A percentile compares a stretch with the other conserved stretches of the same genome.
phyloP scores from a whole-genome alignment of 2,113 vertebrate genomes.

The Anguilla rostrata region DNA sequence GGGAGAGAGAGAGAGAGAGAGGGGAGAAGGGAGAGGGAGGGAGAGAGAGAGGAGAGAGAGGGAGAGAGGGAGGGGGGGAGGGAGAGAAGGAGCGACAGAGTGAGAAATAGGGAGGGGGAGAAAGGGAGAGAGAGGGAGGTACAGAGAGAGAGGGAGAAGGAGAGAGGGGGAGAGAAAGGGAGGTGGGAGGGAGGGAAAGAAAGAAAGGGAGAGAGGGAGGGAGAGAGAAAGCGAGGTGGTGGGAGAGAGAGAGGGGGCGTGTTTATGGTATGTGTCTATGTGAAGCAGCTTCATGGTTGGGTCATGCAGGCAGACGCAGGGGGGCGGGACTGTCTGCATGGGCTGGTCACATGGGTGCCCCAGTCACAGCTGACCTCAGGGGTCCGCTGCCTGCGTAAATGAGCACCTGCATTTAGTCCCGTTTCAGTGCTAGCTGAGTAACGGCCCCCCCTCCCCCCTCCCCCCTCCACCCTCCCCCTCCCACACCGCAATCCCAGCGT shows the following conservation, averaged over 20 bases:
- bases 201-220: slow-evolving; percentile 19
- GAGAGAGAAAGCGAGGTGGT: background rate
- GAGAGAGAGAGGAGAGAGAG: background rate
- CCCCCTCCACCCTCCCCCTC: no score
- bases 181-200: background rate
- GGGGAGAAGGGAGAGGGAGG: background rate
- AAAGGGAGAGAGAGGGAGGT: slow-evolving; percentile 2
- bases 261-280: background rate
- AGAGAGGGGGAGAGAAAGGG: background rate
- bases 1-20: slow-evolving; percentile 18
- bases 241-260: no score
- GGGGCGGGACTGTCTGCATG: background rate
- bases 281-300: background rate
- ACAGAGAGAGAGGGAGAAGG: no score
- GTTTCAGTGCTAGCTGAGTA: background rate
- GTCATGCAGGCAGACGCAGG: background rate
- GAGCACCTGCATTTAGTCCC: background rate
- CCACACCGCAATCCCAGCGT: no score
- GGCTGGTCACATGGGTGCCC: slow-evolving; percentile 1
- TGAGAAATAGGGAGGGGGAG: slow-evolving; percentile 42
- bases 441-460: no score
- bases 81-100: slow-evolving; percentile 20
- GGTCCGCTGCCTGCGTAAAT: background rate
- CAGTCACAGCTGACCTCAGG: background rate
- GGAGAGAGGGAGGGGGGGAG: background rate